These are phyloP conservation scores for Hylaeus volcanicus DNA, from an alignment of 1,140 invertebrate species.

Conservation along the genomic window DNA sequence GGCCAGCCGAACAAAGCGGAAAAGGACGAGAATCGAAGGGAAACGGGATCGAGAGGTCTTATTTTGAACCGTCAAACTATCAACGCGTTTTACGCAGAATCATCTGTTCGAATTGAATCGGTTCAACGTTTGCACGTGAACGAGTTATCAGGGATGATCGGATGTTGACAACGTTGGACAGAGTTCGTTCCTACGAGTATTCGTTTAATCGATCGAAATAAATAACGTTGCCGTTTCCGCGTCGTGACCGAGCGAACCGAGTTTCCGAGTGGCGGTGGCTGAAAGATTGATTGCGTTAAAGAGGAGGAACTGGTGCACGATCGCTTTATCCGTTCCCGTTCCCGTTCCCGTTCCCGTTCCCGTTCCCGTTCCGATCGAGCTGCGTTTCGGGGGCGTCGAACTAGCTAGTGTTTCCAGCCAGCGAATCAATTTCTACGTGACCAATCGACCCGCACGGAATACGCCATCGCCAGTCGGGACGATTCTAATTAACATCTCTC, in stretches of 20 bases:
- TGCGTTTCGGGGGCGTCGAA: background rate
- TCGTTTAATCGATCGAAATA: background rate
- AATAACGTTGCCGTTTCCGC: background rate
- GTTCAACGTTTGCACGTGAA: too few species aligned
- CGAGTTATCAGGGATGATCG: too few species aligned
- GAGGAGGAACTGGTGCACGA: slow-evolving; percentile 41
- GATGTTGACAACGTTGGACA: too few species aligned
- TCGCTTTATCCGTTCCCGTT: background rate
- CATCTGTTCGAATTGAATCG: background rate
- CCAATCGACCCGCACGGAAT: too few species aligned
- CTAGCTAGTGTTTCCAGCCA: background rate
- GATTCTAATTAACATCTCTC: slow-evolving; percentile 1
- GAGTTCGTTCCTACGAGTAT: too few species aligned
- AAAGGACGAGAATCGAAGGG: background rate
- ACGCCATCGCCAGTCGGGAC: background rate
- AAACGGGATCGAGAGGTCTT: background rate
- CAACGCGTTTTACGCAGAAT: background rate
- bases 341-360: background rate
- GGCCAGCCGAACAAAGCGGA: background rate
- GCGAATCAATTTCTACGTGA: slow-evolving; percentile 10
- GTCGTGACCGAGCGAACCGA: background rate
- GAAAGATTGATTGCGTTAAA: slow-evolving; percentile 47
- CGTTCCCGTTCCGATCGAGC: slow-evolving; percentile 11
- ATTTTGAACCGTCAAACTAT: background rate
- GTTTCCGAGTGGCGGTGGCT: slow-evolving; percentile 7